These are phyloP conservation scores for Rugalucina vietnamica DNA, from an alignment of 2,888 invertebrate genomes.

Conservation along the genomic window DNA sequence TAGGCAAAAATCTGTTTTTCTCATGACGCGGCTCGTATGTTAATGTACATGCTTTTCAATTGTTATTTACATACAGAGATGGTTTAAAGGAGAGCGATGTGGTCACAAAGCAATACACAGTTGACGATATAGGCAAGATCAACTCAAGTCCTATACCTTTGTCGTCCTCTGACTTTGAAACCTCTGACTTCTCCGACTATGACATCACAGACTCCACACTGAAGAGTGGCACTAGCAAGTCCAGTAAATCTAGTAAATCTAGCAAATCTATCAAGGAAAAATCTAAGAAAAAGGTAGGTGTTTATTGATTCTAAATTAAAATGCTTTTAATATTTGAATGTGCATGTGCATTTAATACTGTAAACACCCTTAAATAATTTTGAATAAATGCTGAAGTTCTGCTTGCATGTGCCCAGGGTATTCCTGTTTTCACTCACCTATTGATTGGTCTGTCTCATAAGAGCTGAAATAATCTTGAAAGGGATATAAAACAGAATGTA, in stretches of 20 bases:
- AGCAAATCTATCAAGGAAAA: conserved; percentile 34
- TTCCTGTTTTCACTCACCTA: too few relatives aligned
- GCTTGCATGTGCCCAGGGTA: too few relatives aligned
- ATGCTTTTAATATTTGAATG: too few relatives aligned
- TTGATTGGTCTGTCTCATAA: too few relatives aligned
- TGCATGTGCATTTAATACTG: too few relatives aligned
- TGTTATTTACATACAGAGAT: conserved; percentile 74
- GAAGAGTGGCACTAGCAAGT: conserved; percentile 51
- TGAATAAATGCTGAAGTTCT: too few relatives aligned
- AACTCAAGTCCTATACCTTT: conserved; percentile 48
- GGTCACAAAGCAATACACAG: conserved; percentile 82
- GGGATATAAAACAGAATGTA: too few relatives aligned
- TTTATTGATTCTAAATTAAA: neutral
- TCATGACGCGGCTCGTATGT: too few relatives aligned
- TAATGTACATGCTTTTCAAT: too few relatives aligned
- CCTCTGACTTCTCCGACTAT: conserved; percentile 63
- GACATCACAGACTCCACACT: conserved; percentile 67
- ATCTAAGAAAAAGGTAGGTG: conserved; percentile 40
- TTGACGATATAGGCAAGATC: conserved; percentile 76
- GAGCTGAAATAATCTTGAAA: too few relatives aligned
- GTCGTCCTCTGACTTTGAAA: conserved; percentile 61
- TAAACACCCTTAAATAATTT: too few relatives aligned
- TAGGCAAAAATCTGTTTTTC: too few relatives aligned
- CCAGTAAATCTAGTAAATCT: conserved; percentile 45
- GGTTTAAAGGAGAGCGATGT: conserved; percentile 83